Conservation (phyloP, 2,113 vertebrate genomes). For the Silurus meridionalis region DNA sequence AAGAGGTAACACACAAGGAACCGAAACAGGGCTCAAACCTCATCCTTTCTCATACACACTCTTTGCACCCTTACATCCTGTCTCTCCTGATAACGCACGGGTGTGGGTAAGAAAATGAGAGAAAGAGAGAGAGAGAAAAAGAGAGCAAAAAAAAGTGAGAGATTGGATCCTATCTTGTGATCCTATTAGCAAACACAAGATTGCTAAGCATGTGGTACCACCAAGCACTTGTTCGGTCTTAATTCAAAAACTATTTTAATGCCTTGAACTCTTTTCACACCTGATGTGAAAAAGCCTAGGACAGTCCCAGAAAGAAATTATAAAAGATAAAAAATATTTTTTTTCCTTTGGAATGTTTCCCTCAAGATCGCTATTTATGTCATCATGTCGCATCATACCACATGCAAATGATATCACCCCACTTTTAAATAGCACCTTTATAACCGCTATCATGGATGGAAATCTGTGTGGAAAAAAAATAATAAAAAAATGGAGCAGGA, state of each 20-base stretch:
- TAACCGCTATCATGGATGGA: slow-evolving; percentile 27
- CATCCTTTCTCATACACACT: slow-evolving; percentile 41
- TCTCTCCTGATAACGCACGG: slow-evolving; percentile 35
- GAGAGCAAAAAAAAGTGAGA: slow-evolving; percentile 12
- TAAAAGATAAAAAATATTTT: neutral
- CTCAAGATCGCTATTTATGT: slow-evolving; percentile 22
- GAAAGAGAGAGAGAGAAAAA: slow-evolving; percentile 9
- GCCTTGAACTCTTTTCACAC: neutral
- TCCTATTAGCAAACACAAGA: slow-evolving; percentile 44
- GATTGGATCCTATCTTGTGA: slow-evolving; percentile 43
- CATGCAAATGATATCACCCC: slow-evolving; percentile 37
- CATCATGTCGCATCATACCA: slow-evolving; percentile 9
- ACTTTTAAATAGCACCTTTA: slow-evolving; percentile 40
- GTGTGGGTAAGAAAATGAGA: slow-evolving; percentile 21
- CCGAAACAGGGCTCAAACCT: slow-evolving; percentile 23
- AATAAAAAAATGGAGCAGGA: slow-evolving; percentile 7
- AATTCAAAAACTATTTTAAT: slow-evolving; percentile 11
- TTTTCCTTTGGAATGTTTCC: slow-evolving; percentile 9
- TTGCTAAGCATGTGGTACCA: slow-evolving; percentile 21
- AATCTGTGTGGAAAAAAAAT: neutral
- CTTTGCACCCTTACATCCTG: slow-evolving; percentile 29
- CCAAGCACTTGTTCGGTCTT: slow-evolving; percentile 20
- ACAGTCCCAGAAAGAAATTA: neutral
- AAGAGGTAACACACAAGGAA: slow-evolving; percentile 21
- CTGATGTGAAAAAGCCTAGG: neutral